Conservation (phyloP, 2,797 vertebrate species). For the Pseudochromis fuscus region DNA sequence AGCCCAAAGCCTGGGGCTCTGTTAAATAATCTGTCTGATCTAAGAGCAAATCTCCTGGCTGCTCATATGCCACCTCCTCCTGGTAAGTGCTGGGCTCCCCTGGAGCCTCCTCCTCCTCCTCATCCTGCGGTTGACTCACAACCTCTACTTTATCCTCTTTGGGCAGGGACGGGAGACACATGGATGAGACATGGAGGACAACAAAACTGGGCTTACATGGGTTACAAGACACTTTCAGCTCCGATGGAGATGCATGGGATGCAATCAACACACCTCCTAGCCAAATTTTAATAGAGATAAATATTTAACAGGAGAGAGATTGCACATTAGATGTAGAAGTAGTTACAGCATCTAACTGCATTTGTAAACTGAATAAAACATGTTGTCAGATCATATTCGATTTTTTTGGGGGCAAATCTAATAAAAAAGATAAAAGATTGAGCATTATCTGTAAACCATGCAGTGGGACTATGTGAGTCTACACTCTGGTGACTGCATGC, state of each 20-base stretch:
- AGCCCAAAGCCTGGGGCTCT: conserved; percentile 81
- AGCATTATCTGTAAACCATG: conserved; percentile 14
- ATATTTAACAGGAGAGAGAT: neutral
- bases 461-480: neutral
- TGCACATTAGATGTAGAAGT: neutral
- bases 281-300: neutral
- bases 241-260: conserved; percentile 66
- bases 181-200: conserved; percentile 84
- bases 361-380: neutral
- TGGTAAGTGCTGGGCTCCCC: conserved; percentile 67
- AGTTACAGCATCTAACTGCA: neutral
- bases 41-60: conserved; percentile 75
- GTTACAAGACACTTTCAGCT: conserved; percentile 83
- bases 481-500: conserved; percentile 51
- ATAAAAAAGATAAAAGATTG: too few relatives aligned
- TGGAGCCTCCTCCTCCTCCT: conserved; percentile 70
- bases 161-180: conserved; percentile 64
- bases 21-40: conserved; percentile 79
- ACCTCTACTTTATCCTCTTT: conserved; percentile 87
- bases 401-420: too few relatives aligned
- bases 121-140: conserved; percentile 70
- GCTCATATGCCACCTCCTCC: conserved; percentile 72
- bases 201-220: conserved; percentile 71
- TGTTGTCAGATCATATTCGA: neutral
- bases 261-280: conserved; percentile 42